Base-by-base conservation (phyloP, 2,888 invertebrate genomes). In the Cosmorhoe ocellata region DNA sequence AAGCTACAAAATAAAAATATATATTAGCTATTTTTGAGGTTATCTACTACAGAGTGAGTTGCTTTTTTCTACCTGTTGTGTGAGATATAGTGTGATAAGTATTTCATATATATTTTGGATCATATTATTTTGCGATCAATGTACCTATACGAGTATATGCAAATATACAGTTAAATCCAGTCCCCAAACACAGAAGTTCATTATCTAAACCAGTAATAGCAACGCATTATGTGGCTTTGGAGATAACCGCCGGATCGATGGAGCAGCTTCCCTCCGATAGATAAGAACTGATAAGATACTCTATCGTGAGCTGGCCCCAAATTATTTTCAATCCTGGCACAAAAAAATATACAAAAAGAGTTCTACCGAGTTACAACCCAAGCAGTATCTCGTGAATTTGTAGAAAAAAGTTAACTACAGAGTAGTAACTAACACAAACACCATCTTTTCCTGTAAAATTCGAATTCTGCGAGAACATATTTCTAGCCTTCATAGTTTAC, bases 201-300 rank as follows among this genome's bases (percentile, higher is more conserved):
- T 38, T 39, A 36, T 34, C 9, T 30, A 12, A 42, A 32, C n/a
- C 27, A 36, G 22, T 14, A 43, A 45, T 38, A 34, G 44, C 31
- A 22, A 42, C n/a, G 33, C 48, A 56, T 52, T 44, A 45, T 43
- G 33, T 44, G 32, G 38, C 18, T 34, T 26, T 47, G 31, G 44
- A 54, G 54, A 59, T 54, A 56, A 54, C 64, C 54, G 48, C 57
- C 43, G 61, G 63, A 84, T 87, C 76, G 83, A 85, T 85, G 71
- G 66, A 71, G 51, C 67, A 75, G 73, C 77, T 76, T 80, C 78
- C 76, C 71, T 71, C 64, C 59, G 51, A 51, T 52, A 64, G 84
- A 83, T 84, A 84, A 63, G 67, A 63, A 45, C 63, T 72, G 85
- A 86, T 86, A 83, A 84, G 81, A 84, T 82, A 84, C 74, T 74